Conservation (phyloP, 2,797 vertebrate species). For the Ambastaia sidthimunki region DNA sequence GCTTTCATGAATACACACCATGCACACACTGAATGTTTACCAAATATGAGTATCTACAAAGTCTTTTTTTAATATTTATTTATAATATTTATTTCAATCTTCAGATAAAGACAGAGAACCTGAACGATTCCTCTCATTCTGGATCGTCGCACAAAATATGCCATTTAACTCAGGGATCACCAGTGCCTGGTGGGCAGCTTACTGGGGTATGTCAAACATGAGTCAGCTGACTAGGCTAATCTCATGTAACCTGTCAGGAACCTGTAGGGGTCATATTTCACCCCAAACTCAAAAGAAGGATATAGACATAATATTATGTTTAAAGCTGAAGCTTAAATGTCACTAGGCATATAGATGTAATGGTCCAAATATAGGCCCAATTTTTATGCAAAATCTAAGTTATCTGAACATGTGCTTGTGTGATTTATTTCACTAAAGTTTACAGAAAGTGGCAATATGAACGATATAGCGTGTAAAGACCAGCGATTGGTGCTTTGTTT, state of each 20-base stretch:
- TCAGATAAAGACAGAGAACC: slow-evolving; percentile 96
- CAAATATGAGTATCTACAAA: too few species aligned
- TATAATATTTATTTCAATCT: too few species aligned
- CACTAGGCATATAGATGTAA: too few species aligned
- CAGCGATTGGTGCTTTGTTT: neutral
- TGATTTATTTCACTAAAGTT: neutral
- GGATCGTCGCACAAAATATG: slow-evolving; percentile 83
- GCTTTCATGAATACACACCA: slow-evolving; percentile 43
- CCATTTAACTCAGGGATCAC: slow-evolving; percentile 85
- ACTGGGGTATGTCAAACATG: slow-evolving; percentile 81
- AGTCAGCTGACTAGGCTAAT: neutral
- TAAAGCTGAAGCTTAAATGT: too few species aligned
- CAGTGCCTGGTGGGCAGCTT: slow-evolving; percentile 84
- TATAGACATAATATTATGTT: neutral
- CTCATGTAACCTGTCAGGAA: neutral
- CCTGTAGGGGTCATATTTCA: neutral
- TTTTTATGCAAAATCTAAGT: too few species aligned
- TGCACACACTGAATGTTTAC: neutral
- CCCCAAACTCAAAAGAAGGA: neutral
- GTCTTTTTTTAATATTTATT: too few species aligned
- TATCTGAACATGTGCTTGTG: neutral
- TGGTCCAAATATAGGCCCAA: too few species aligned
- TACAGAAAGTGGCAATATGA: neutral
- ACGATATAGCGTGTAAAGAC: neutral
- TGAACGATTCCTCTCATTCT: slow-evolving; percentile 86